phyloP scores from a whole-genome alignment of 1,140 invertebrate genomes.

The Drosophila pseudoobscura region DNA sequence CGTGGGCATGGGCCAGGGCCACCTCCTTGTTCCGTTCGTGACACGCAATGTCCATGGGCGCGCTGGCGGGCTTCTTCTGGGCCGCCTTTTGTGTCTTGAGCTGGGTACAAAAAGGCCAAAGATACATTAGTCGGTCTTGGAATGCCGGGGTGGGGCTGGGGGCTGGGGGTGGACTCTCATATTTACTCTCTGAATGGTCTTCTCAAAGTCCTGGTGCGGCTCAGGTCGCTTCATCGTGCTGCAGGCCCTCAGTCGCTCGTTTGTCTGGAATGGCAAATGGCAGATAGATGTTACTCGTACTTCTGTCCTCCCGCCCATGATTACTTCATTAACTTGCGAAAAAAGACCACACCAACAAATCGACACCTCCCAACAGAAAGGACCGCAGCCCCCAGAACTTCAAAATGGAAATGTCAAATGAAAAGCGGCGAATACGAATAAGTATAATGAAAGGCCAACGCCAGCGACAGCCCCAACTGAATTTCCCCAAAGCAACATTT shows the following conservation, averaged over 20 bases:
- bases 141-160: background rate
- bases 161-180: background rate
- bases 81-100: constrained; percentile 82
- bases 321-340: constrained; percentile 71
- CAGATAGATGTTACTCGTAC: constrained; percentile 25
- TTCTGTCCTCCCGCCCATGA: constrained; percentile 32
- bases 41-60: constrained; percentile 68
- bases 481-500: constrained; percentile 72
- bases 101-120: constrained; percentile 22
- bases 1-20: constrained; percentile 60
- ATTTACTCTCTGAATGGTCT: constrained; percentile 82
- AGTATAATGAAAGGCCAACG: constrained; percentile 72
- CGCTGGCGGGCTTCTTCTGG: constrained; percentile 70
- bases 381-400: constrained; percentile 41
- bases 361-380: constrained; percentile 64
- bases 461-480: constrained; percentile 14
- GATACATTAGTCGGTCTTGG: background rate
- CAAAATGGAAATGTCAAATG: constrained; percentile 74
- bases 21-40: constrained; percentile 77
- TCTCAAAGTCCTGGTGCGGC: constrained; percentile 82
- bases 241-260: constrained; percentile 71
- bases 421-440: constrained; percentile 66
- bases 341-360: constrained; percentile 45
- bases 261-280: constrained; percentile 48
- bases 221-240: constrained; percentile 78